Base-by-base conservation (phyloP, 2,113 vertebrate species). In the Callospermophilus lateralis region DNA sequence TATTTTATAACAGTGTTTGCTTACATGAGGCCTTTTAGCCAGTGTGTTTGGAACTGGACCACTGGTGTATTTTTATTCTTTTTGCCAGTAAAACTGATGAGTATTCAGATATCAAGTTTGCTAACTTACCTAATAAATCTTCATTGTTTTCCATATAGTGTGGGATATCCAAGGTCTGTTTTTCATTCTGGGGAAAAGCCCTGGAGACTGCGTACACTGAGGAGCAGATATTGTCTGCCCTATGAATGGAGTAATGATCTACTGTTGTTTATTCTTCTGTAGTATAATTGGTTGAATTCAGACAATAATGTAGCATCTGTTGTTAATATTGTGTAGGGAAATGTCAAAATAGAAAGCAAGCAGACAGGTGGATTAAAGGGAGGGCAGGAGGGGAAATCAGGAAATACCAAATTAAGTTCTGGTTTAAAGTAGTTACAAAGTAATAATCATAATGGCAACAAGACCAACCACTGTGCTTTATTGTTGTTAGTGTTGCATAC, bases 221-320 rank as follows among this genome's bases (percentile, higher is more conserved):
- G 97, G 94, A 98, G 72, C 1, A 96, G 51, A 10, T 92, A 97
- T 95, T 98, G 98, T 98, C 98, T 99, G 98, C 97, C 99, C 98
- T 99, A 96, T 98, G 99, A 98, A 99, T 98, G 98, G 98, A 98
- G 98, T 99, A 99, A 99, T 99, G 99, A 99, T 99, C 99, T 99
- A 99, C 99, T 99, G 99, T 99, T 99, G 99, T 99, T 99, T 99
- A 99, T 99, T 99, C 99, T 99, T 99, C 99, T 99, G 98, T 99
- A 99, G 98, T 99, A 99, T 99, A 99, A 99, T 99, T 99, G 99
- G 99, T 99, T 99, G 99, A 99, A 98, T 98, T 99, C 99, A 99
- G 99, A 99, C 99, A 99, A 99, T 99, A 99, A 99, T 99, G 98
- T 99, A 98, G 99, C 99, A 99, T 99, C 98, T 99, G 99, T 99